phyloP scores from a whole-genome alignment of 2,888 invertebrate genomes.

The Ophioninae sp. region DNA sequence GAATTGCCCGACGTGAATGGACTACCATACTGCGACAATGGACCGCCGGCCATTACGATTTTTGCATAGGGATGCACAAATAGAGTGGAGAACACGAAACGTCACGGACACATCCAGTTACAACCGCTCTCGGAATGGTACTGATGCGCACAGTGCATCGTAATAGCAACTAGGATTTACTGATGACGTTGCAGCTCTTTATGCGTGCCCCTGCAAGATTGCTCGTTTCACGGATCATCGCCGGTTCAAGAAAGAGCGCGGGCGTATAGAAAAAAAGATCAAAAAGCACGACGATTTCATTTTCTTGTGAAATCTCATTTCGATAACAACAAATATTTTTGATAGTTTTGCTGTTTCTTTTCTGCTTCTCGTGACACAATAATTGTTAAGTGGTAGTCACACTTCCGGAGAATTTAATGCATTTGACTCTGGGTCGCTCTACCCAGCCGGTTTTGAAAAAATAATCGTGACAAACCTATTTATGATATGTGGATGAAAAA shows the following conservation, averaged over 20 bases:
- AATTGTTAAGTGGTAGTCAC: too few species aligned
- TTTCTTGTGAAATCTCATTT: background rate
- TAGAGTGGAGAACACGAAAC: background rate
- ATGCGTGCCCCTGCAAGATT: background rate
- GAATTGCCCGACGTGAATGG: background rate
- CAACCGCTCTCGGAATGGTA: constrained; percentile 16
- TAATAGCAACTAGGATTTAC: background rate
- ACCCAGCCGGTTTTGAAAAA: too few species aligned
- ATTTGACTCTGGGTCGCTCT: too few species aligned
- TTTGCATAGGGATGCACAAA: constrained; percentile 25
- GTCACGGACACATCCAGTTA: constrained; percentile 16
- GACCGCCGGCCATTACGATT: constrained; percentile 19
- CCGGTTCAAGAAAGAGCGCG: background rate
- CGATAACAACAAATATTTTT: background rate
- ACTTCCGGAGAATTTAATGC: too few species aligned
- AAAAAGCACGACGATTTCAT: background rate
- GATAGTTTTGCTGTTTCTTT: too few species aligned
- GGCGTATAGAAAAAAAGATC: background rate
- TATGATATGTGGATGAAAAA: too few species aligned
- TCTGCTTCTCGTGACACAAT: too few species aligned
- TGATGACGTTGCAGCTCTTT: background rate
- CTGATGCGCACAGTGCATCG: constrained; percentile 8
- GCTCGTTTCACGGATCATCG: background rate
- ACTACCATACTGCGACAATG: background rate
- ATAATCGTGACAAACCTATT: too few species aligned